Conservation (phyloP, 2,888 invertebrate genomes). For the Drosophila kanekoi region DNA sequence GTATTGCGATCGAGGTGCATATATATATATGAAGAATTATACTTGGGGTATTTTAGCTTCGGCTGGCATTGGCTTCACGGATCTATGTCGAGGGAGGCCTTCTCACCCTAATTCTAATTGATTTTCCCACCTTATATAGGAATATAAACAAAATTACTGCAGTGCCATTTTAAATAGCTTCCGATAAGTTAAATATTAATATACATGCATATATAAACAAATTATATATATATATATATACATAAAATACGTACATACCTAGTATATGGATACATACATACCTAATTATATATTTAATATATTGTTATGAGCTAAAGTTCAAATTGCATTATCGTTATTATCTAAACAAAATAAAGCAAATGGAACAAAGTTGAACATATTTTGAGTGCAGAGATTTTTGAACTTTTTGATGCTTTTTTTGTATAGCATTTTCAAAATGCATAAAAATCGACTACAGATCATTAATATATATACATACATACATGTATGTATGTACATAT, state of each 20-base stretch:
- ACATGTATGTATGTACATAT: slow-evolving; percentile 12
- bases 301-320: slow-evolving; percentile 79
- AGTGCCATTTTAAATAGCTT: slow-evolving; percentile 84
- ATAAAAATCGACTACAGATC: slow-evolving; percentile 16
- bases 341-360: slow-evolving; percentile 58
- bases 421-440: slow-evolving; percentile 55
- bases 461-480: slow-evolving; percentile 19
- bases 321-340: slow-evolving; percentile 72
- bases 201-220: slow-evolving; percentile 42
- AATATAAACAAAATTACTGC: slow-evolving; percentile 82
- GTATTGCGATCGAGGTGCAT: slow-evolving; percentile 31
- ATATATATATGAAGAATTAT: slow-evolving; percentile 37
- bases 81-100: slow-evolving; percentile 26
- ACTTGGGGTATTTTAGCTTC: slow-evolving; percentile 48
- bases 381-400: slow-evolving; percentile 71
- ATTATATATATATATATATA: slow-evolving; percentile 30
- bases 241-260: slow-evolving; percentile 58
- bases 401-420: slow-evolving; percentile 76
- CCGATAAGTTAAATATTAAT: slow-evolving; percentile 71
- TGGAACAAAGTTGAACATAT: slow-evolving; percentile 76
- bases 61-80: slow-evolving; percentile 28
- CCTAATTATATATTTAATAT: slow-evolving; percentile 61
- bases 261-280: slow-evolving; percentile 50
- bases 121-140: slow-evolving; percentile 84
- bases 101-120: slow-evolving; percentile 78